Evolutionary conservation across 2,113 vertebrate genomes (phyloP).

Genomic region (Xyrauchen texanus): DNA sequence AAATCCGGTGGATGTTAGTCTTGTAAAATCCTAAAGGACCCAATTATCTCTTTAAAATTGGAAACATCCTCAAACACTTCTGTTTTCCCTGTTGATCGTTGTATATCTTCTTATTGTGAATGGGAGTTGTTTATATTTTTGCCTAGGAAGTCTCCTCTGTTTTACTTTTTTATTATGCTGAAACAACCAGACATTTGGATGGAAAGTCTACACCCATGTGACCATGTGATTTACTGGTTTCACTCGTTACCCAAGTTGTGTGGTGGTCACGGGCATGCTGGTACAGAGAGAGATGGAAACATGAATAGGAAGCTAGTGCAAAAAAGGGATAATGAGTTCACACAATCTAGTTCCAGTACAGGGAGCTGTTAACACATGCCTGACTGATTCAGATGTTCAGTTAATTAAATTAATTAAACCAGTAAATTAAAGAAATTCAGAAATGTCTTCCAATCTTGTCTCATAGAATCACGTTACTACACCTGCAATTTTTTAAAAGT

Average conservation of each 20-base stretch:
- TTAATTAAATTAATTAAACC: too few relatives aligned
- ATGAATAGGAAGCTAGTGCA: neutral
- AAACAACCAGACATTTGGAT: neutral
- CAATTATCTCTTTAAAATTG: neutral
- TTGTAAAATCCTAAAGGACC: neutral
- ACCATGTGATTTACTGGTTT: conserved; percentile 14
- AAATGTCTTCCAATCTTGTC: too few relatives aligned
- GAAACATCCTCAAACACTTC: neutral
- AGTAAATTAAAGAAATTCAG: too few relatives aligned
- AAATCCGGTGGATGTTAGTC: neutral
- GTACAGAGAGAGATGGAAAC: neutral
- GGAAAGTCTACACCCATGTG: neutral
- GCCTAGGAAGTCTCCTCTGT: neutral
- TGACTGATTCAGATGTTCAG: neutral
- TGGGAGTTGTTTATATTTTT: neutral
- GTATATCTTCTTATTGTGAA: neutral
- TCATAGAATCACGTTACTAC: too few relatives aligned
- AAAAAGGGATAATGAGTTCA: too few relatives aligned
- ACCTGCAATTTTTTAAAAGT: too few relatives aligned
- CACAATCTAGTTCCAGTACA: neutral
- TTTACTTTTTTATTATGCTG: neutral
- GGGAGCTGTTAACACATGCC: neutral
- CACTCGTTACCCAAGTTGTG: conserved; percentile 3
- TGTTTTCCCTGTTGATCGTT: neutral
- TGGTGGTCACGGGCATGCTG: neutral